Conservation (phyloP, 2,888 invertebrate species). For the Tridacna gigas region DNA sequence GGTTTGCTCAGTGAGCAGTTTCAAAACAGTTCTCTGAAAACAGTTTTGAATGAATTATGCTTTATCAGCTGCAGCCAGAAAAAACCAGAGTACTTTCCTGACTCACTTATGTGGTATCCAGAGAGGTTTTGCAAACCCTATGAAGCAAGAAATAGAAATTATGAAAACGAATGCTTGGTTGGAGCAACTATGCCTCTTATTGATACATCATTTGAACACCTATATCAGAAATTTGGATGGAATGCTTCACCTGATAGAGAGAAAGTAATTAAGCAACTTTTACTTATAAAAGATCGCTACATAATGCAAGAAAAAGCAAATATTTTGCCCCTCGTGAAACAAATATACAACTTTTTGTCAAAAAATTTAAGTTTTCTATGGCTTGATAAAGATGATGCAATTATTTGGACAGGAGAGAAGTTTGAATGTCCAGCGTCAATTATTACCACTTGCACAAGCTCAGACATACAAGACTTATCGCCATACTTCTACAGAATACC, state of each 20-base stretch:
- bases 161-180: slow-evolving; percentile 23
- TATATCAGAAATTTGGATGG: slow-evolving; percentile 42
- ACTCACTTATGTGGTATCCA: neutral
- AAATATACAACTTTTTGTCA: slow-evolving; percentile 39
- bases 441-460: neutral
- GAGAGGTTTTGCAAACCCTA: neutral
- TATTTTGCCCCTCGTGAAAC: slow-evolving; percentile 26
- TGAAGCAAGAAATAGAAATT: neutral
- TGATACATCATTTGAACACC: slow-evolving; percentile 5
- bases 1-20: neutral
- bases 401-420: slow-evolving; percentile 51
- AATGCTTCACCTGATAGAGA: slow-evolving; percentile 25
- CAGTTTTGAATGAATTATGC: neutral
- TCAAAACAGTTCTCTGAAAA: neutral
- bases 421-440: slow-evolving; percentile 37
- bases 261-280: slow-evolving; percentile 50
- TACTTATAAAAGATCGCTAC: slow-evolving; percentile 30
- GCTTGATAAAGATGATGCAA: neutral
- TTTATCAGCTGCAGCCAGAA: slow-evolving; percentile 1
- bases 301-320: slow-evolving; percentile 35
- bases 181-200: slow-evolving; percentile 49
- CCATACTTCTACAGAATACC: slow-evolving; percentile 53
- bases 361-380: neutral
- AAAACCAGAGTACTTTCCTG: neutral
- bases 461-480: slow-evolving; percentile 35